phyloP scores from a whole-genome alignment of 2,888 invertebrate species.

The Athripsodes cinereus region DNA sequence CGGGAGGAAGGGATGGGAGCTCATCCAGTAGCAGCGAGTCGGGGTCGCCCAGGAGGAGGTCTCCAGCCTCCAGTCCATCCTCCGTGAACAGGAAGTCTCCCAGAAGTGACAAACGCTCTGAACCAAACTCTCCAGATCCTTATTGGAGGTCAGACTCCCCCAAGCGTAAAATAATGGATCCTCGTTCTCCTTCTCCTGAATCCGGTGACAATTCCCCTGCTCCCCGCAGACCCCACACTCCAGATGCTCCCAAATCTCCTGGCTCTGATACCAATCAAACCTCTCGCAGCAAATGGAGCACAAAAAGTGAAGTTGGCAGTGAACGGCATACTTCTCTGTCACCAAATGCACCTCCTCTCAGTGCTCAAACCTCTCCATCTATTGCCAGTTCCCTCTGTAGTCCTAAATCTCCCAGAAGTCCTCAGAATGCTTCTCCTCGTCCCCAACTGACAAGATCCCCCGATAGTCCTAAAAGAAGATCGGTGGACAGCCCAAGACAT shows the following conservation, averaged over 20 bases:
- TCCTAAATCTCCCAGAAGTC: neutral
- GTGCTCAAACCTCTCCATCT: neutral
- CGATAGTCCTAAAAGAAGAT: constrained; percentile 5
- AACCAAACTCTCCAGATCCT: constrained; percentile 34
- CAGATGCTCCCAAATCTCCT: constrained; percentile 27
- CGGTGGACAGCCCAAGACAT: constrained; percentile 1
- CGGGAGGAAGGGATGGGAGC: constrained; percentile 42
- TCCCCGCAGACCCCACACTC: constrained; percentile 22
- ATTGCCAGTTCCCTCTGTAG: neutral
- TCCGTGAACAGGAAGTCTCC: constrained; percentile 29
- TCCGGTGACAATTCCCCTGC: neutral
- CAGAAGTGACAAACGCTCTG: constrained; percentile 33
- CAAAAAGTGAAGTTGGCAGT: constrained; percentile 24
- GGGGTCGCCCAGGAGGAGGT: constrained; percentile 38
- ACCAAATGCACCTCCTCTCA: neutral
- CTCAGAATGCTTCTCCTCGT: neutral
- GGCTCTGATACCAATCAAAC: constrained; percentile 12
- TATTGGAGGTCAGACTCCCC: constrained; percentile 30
- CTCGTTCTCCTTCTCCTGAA: constrained; percentile 7
- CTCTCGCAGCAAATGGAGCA: constrained; percentile 23
- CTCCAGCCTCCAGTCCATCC: constrained; percentile 37
- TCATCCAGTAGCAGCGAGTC: constrained; percentile 47
- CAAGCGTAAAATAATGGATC: neutral
- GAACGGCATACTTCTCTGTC: constrained; percentile 15
- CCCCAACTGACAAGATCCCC: neutral